Evolutionary conservation across 2,113 vertebrate species (phyloP).

Genomic region (Hylia prasina): DNA sequence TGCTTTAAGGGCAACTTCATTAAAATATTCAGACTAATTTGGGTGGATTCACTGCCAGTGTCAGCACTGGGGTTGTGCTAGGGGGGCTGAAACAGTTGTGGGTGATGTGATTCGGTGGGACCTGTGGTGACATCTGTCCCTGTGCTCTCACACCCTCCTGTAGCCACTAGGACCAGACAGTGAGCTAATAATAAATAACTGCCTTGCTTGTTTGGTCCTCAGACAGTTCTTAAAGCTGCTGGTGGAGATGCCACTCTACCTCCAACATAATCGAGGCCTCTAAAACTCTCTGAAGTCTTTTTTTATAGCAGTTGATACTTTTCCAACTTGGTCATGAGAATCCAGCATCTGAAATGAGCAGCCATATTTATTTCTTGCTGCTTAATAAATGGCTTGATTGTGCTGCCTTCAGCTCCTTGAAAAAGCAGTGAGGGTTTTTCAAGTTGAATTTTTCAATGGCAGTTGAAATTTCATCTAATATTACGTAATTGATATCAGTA

Average conservation of each 20-base stretch:
- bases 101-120: not conserved
- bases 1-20: not conserved
- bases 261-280: not conserved
- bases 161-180: not conserved
- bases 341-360: not conserved
- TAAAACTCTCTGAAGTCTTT: not conserved
- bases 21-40: rapidly evolving
- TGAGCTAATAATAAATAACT: not conserved
- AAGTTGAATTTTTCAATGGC: slow-evolving; percentile 3
- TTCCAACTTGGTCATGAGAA: not conserved
- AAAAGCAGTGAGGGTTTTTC: not conserved
- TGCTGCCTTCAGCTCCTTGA: not conserved
- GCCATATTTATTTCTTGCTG: not conserved
- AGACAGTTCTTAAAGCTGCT: not conserved
- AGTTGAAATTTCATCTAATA: slow-evolving; percentile 2
- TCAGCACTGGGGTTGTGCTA: not conserved
- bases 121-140: not conserved
- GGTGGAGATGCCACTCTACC: not conserved
- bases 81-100: not conserved
- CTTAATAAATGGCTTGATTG: not conserved
- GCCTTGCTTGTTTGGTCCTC: not conserved
- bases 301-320: not conserved
- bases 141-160: not conserved
- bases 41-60: not conserved
- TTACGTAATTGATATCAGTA: not conserved